phyloP scores from a whole-genome alignment of 2,797 vertebrate genomes.

The Scleropages formosus region DNA sequence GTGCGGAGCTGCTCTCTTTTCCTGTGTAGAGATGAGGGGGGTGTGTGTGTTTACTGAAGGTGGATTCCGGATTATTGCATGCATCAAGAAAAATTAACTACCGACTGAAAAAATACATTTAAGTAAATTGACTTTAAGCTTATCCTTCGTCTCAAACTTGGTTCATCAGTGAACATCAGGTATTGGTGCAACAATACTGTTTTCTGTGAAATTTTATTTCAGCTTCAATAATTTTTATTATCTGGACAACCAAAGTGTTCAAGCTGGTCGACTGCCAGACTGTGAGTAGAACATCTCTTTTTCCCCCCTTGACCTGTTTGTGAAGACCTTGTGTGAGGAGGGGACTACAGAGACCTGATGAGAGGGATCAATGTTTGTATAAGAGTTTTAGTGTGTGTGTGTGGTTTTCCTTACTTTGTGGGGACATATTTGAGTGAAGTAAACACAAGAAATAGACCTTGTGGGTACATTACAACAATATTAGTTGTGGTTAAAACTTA shows the following conservation, averaged over 20 bases:
- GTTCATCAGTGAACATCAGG: background rate
- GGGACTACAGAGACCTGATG: background rate
- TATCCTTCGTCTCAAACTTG: no score
- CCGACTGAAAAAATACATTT: no score
- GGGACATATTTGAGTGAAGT: no score
- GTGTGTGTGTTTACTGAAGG: background rate
- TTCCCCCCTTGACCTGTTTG: background rate
- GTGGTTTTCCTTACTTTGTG: no score
- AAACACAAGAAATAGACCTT: no score
- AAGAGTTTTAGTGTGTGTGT: background rate
- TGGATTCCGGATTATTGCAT: background rate
- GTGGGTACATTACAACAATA: no score
- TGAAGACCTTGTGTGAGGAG: background rate
- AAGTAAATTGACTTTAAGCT: no score
- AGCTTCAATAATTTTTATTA: constrained; percentile 94
- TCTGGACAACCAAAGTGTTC: constrained; percentile 96
- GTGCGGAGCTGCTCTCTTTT: constrained; percentile 37
- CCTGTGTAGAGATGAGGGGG: background rate
- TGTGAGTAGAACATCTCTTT: constrained; percentile 67
- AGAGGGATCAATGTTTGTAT: background rate
- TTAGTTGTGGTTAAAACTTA: no score
- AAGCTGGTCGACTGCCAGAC: constrained; percentile 90
- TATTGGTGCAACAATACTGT: background rate
- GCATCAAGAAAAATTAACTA: no score
- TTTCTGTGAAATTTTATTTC: constrained; percentile 46